Conservation (phyloP, 2,113 vertebrate species). For the Sterna hirundo region DNA sequence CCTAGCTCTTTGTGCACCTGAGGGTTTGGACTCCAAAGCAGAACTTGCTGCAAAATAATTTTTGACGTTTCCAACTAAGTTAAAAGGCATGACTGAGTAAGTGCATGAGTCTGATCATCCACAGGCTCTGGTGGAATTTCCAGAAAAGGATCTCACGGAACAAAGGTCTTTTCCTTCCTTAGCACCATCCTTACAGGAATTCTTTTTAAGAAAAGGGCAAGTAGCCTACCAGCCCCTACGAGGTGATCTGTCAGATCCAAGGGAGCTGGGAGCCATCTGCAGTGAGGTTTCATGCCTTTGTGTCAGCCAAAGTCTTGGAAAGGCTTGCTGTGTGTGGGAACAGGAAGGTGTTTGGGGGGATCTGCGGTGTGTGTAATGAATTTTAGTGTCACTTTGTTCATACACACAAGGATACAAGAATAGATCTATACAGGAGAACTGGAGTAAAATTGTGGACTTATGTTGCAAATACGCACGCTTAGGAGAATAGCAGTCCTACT, state of each 20-base stretch:
- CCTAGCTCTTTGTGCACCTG: not conserved
- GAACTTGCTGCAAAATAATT: not conserved
- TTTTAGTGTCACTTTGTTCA: not conserved
- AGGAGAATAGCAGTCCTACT: not conserved
- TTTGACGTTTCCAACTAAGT: not conserved
- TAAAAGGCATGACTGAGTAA: not conserved
- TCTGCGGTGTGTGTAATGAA: not conserved
- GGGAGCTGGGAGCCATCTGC: not conserved
- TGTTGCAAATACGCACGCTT: rapidly evolving
- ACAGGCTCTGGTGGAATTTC: not conserved
- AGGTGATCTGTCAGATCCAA: not conserved
- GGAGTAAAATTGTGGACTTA: not conserved
- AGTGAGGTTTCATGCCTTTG: not conserved
- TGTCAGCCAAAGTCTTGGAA: not conserved
- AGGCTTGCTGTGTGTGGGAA: not conserved
- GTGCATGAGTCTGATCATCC: not conserved
- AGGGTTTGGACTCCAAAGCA: not conserved
- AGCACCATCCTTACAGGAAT: not conserved
- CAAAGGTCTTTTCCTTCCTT: not conserved
- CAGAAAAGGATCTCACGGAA: not conserved
- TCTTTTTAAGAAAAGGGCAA: not conserved
- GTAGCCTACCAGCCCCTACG: not conserved
- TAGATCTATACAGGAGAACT: not conserved
- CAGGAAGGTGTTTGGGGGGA: not conserved
- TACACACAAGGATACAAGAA: not conserved